These are phyloP conservation scores for Zele albiditarsus DNA, from an alignment of 2,888 invertebrate genomes.

Conservation along the genomic window DNA sequence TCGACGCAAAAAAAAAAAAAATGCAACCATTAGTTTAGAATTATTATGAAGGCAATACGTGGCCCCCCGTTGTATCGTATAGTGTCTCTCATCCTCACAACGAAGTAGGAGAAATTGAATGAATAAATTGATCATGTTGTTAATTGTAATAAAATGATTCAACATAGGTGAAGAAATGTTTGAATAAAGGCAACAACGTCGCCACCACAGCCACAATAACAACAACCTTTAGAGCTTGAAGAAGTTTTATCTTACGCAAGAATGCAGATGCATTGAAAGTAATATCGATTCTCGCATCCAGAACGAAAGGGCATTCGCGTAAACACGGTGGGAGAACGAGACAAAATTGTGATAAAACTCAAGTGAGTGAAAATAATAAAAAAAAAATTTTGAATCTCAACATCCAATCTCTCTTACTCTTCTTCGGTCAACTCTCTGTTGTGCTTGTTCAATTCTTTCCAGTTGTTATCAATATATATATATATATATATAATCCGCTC, in stretches of 20 bases:
- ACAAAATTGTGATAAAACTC: too few relatives aligned
- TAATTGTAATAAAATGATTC: background rate
- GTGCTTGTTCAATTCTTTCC: constrained; percentile 16
- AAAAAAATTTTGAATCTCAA: background rate
- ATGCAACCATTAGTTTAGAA: background rate
- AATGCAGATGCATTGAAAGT: background rate
- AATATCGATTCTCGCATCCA: background rate
- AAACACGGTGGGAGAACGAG: background rate
- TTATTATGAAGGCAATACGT: too few relatives aligned
- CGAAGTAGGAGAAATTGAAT: background rate
- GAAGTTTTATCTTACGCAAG: constrained; percentile 20
- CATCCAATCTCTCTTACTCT: background rate
- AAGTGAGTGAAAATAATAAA: background rate
- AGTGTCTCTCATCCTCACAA: too few relatives aligned
- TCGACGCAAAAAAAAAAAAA: background rate
- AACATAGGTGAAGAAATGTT: background rate
- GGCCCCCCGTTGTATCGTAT: too few relatives aligned
- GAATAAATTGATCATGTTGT: background rate
- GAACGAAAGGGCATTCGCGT: background rate
- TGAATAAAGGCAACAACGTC: background rate
- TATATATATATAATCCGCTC: background rate
- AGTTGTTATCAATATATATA: background rate
- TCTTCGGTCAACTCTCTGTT: constrained; percentile 9
- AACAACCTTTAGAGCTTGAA: background rate
- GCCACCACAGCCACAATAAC: too few relatives aligned